phyloP scores from a whole-genome alignment of 2,113 vertebrate genomes.

The Esox niger region DNA sequence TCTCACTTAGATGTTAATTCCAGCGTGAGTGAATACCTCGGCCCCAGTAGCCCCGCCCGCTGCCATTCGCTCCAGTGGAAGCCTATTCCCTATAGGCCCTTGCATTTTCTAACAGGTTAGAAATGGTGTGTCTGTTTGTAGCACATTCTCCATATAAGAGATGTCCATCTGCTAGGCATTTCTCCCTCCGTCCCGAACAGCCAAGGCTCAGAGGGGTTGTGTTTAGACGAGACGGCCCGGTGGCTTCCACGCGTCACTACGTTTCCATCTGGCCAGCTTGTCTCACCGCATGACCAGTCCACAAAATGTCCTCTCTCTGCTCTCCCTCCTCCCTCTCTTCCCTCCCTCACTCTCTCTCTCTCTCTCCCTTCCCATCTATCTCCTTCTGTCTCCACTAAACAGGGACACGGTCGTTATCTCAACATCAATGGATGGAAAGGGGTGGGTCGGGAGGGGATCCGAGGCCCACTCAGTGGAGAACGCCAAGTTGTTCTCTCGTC shows the following conservation, averaged over 20 bases:
- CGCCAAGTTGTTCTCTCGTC: no score
- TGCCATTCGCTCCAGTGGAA: no score
- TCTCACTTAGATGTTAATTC: conserved; percentile 73
- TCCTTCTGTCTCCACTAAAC: neutral
- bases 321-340: no score
- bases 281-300: neutral
- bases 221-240: conserved; percentile 53
- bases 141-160: conserved; percentile 55
- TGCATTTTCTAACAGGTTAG: no score
- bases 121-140: conserved; percentile 37
- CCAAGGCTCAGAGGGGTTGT: conserved; percentile 12
- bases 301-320: neutral
- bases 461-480: no score
- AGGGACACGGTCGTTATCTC: neutral
- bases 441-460: neutral
- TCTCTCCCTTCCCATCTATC: neutral
- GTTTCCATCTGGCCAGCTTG: neutral
- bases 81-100: no score
- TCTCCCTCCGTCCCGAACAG: conserved; percentile 45
- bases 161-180: conserved; percentile 73
- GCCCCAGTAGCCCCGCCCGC: conserved; percentile 24
- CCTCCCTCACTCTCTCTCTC: no score
- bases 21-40: conserved; percentile 66
- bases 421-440: neutral
- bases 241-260: neutral